These are phyloP conservation scores for Mimachlamys varia DNA, from an alignment of 2,888 invertebrate species.

Conservation along the genomic window DNA sequence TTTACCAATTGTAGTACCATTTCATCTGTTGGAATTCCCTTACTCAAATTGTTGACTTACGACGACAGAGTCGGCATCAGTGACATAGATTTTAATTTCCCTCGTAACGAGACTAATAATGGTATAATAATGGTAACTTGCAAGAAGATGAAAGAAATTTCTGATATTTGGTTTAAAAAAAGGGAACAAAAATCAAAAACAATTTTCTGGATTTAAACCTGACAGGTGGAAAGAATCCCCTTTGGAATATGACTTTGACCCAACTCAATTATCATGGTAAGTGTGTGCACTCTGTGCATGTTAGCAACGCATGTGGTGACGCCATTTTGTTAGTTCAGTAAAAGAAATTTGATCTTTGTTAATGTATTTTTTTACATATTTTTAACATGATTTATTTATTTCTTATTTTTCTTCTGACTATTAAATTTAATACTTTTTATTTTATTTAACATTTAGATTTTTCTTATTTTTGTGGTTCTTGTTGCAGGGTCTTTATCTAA, in stretches of 20 bases:
- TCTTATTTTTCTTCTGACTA: background rate
- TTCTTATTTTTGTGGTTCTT: background rate
- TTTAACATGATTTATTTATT: background rate
- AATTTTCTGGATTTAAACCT: constrained; percentile 38
- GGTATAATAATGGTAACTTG: background rate
- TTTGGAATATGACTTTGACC: constrained; percentile 76
- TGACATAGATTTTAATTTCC: background rate
- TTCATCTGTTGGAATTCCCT: too few species aligned
- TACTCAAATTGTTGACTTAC: too few species aligned
- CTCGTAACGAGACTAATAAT: background rate
- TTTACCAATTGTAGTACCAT: too few species aligned
- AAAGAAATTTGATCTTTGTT: background rate
- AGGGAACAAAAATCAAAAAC: background rate
- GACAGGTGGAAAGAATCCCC: constrained; percentile 71
- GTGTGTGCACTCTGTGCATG: constrained; percentile 48
- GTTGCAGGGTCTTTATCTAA: constrained; percentile 5
- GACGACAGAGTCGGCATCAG: background rate
- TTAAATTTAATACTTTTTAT: background rate
- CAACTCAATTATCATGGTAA: constrained; percentile 75
- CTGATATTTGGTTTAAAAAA: background rate
- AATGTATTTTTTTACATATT: background rate
- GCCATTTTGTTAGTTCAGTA: background rate
- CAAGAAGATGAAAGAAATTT: background rate
- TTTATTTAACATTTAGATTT: background rate
- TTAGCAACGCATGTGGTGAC: background rate